Percentiles rank a stretch among this genome's conserved stretches.
Evolutionary conservation across 2,113 vertebrate genomes (phyloP).

Genomic region (human (Homo sapiens)): DNA sequence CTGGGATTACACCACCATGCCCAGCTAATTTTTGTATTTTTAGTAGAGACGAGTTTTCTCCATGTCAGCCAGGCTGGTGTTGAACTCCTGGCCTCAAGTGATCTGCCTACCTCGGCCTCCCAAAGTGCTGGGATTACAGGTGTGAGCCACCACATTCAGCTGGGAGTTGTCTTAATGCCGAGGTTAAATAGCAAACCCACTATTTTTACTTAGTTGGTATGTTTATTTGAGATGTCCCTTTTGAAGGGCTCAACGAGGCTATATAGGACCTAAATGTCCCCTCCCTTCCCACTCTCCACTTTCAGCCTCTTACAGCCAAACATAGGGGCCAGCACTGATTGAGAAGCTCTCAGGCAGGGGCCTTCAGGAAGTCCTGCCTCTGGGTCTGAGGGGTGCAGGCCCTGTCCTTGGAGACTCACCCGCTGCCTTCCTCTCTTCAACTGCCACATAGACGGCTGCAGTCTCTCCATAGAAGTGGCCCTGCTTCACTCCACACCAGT

Average conservation of each 20-base stretch:
- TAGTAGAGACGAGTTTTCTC: too few species aligned
- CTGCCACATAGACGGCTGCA: slow-evolving; percentile 64
- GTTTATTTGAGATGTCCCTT: not conserved
- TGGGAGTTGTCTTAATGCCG: not conserved
- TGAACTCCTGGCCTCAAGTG: too few species aligned
- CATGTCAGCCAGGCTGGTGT: too few species aligned
- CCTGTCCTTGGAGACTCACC: slow-evolving; percentile 48
- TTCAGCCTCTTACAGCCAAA: not conserved
- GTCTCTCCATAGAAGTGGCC: slow-evolving; percentile 42
- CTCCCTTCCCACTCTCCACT: fast-evolving
- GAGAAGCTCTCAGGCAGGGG: not conserved
- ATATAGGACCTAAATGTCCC: not conserved
- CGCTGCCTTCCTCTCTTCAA: slow-evolving; percentile 59
- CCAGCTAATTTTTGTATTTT: too few species aligned
- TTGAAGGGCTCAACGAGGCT: not conserved
- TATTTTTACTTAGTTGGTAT: not conserved
- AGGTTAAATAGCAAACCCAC: not conserved
- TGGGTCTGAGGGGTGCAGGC: not conserved
- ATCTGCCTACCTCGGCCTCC: too few species aligned
- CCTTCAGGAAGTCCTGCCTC: not conserved
- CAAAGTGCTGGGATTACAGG: too few species aligned
- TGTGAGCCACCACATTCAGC: too few species aligned
- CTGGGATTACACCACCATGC: too few species aligned
- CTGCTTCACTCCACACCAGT: slow-evolving; percentile 85
- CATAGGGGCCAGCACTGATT: too few species aligned